These are phyloP conservation scores for Heterocephalus glaber DNA, from an alignment of 2,113 vertebrate genomes.

Conservation along the genomic window DNA sequence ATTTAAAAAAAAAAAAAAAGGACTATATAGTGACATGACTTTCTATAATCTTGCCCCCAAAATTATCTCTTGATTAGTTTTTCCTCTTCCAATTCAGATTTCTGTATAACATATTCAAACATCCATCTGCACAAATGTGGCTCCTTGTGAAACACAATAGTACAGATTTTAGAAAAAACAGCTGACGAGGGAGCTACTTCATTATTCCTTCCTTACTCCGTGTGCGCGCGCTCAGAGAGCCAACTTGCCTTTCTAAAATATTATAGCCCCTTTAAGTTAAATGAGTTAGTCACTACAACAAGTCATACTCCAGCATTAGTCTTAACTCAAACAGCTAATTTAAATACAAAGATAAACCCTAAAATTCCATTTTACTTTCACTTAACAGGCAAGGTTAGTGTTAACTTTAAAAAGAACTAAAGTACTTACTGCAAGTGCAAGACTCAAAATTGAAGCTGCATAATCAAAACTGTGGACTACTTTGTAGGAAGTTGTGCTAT, in stretches of 20 bases:
- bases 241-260: neutral
- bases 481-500: conserved; percentile 96
- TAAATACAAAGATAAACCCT: conserved; percentile 1
- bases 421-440: conserved; percentile 93
- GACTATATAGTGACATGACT: neutral
- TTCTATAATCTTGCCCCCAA: neutral
- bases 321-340: conserved; percentile 5
- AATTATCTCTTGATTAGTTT: neutral
- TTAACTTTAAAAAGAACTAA: neutral
- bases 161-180: neutral
- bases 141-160: neutral
- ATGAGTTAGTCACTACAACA: neutral
- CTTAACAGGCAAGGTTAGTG: neutral
- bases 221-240: neutral
- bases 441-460: conserved; percentile 94
- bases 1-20: too few relatives aligned
- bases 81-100: conserved; percentile 16
- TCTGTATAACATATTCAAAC: neutral
- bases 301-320: neutral
- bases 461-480: conserved; percentile 97
- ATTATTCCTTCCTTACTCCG: too few relatives aligned
- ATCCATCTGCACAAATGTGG: neutral
- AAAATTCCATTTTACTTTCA: conserved; percentile 11
- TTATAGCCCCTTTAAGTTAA: neutral
- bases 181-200: neutral